Conservation (phyloP, 2,888 invertebrate species). For the Micoletzkya japonica region DNA sequence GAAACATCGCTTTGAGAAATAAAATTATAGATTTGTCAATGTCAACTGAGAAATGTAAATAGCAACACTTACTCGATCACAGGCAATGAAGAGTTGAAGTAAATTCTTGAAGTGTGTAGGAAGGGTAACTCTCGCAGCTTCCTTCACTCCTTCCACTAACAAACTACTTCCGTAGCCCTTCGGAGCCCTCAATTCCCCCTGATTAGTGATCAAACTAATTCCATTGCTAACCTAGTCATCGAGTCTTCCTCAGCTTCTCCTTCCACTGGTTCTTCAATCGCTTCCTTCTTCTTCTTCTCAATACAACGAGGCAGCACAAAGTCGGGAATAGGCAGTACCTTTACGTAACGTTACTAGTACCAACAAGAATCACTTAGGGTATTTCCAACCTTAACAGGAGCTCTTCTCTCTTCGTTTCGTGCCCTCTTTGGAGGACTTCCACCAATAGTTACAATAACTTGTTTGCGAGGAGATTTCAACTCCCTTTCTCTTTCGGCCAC, state of each 20-base stretch:
- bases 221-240: conserved; percentile 13
- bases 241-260: conserved; percentile 1
- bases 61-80: conserved; percentile 7
- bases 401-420: conserved; percentile 4
- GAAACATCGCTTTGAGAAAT: no score
- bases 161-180: conserved; percentile 13
- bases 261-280: neutral
- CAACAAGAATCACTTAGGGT: neutral
- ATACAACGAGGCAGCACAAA: neutral
- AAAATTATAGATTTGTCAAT: no score
- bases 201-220: neutral
- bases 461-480: conserved; percentile 12
- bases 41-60: no score
- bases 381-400: conserved; percentile 4
- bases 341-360: neutral
- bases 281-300: neutral
- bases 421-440: conserved; percentile 21
- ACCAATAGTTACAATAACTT: neutral
- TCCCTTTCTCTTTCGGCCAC: conserved; percentile 5
- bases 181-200: conserved; percentile 4
- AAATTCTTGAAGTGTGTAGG: neutral
- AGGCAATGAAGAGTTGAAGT: neutral
- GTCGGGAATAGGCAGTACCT: conserved; percentile 15
- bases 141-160: neutral
- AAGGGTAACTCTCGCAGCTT: neutral